Conservation (phyloP, 2,888 invertebrate species). For the Drosophila nigricruria region DNA sequence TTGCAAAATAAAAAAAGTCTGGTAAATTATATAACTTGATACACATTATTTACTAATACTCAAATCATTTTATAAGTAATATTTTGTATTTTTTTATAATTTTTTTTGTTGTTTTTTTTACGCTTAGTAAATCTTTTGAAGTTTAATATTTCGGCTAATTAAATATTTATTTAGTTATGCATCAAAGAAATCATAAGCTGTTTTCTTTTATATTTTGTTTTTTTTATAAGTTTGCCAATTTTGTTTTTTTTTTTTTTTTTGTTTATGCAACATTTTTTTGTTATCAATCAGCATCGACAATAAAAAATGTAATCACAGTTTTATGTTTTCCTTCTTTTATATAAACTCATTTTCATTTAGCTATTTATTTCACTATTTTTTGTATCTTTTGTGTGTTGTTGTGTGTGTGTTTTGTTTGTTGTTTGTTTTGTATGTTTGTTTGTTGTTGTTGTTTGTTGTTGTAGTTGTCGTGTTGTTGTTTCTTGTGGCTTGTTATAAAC, state of each 20-base stretch:
- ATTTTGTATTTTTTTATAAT: constrained; percentile 48
- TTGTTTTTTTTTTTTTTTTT: constrained; percentile 36
- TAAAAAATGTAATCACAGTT: constrained; percentile 81
- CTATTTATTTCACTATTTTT: constrained; percentile 75
- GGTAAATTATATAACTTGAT: constrained; percentile 39
- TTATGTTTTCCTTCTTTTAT: constrained; percentile 77
- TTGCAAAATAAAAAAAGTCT: constrained; percentile 46
- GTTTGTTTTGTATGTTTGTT: constrained; percentile 46
- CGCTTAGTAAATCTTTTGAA: constrained; percentile 69
- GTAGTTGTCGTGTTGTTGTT: constrained; percentile 38
- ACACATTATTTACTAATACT: constrained; percentile 53
- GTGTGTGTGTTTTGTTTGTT: constrained; percentile 34
- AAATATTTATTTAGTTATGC: constrained; percentile 72
- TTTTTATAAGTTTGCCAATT: constrained; percentile 16
- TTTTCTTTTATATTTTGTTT: constrained; percentile 30
- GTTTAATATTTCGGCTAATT: constrained; percentile 78
- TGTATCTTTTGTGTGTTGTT: constrained; percentile 29
- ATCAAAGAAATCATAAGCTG: constrained; percentile 66
- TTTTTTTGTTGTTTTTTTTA: constrained; percentile 46
- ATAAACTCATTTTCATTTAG: constrained; percentile 79
- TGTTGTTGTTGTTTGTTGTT: constrained; percentile 31
- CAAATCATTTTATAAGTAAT: constrained; percentile 63
- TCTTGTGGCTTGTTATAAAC: constrained; percentile 37
- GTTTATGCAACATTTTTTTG: constrained; percentile 71
- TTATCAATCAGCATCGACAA: constrained; percentile 71